Percentiles rank a stretch among this genome's conserved stretches.
phyloP scores from a whole-genome alignment of 2,888 invertebrate species.

The Netelia melanura region DNA sequence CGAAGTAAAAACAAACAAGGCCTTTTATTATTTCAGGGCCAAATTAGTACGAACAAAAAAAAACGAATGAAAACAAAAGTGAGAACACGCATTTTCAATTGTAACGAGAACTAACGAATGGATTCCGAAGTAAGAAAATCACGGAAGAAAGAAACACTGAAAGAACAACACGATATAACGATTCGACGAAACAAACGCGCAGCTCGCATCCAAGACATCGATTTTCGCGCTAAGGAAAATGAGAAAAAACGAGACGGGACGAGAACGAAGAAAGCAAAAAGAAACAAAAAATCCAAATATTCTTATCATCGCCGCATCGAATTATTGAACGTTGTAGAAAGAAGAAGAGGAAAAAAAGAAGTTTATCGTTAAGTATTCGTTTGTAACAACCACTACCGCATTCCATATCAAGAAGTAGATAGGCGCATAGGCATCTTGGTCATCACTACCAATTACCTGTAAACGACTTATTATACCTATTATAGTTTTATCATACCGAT shows the following conservation, averaged over 20 bases:
- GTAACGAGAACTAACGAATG: constrained; percentile 21
- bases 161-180: constrained; percentile 3
- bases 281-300: constrained; percentile 9
- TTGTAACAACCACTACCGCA: constrained; percentile 60
- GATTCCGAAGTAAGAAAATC: background rate
- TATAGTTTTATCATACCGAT: constrained; percentile 65
- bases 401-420: constrained; percentile 68
- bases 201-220: background rate
- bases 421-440: constrained; percentile 60
- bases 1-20: constrained; percentile 5
- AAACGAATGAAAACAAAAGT: background rate
- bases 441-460: constrained; percentile 62
- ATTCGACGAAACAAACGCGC: background rate
- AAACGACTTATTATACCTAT: constrained; percentile 45
- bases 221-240: background rate
- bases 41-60: background rate
- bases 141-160: constrained; percentile 1
- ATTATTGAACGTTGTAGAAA: constrained; percentile 48
- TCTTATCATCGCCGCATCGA: constrained; percentile 56
- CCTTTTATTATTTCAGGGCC: background rate
- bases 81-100: constrained; percentile 4
- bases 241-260: background rate
- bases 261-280: constrained; percentile 2
- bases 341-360: background rate
- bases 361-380: constrained; percentile 51